phyloP scores from a whole-genome alignment of 2,888 invertebrate genomes.

The Cryptocephalus moraei region DNA sequence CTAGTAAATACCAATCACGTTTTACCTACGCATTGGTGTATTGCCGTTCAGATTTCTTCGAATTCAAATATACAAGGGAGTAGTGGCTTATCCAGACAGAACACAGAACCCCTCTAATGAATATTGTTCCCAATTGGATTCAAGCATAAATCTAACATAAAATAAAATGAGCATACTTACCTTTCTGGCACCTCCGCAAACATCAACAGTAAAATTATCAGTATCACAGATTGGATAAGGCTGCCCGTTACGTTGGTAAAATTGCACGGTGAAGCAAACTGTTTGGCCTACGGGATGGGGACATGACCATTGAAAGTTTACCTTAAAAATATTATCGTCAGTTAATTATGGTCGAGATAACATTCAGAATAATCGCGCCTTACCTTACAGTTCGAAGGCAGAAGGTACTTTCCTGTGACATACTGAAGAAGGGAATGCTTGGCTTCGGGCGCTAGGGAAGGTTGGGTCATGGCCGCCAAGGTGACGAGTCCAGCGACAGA shows the following conservation, averaged over 20 bases:
- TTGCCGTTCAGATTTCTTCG: too few species aligned
- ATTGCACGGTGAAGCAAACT: slow-evolving; percentile 82
- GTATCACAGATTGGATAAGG: slow-evolving; percentile 92
- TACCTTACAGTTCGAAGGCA: slow-evolving; percentile 73
- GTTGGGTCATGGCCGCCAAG: slow-evolving; percentile 84
- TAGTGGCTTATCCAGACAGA: too few species aligned
- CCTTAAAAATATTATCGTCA: slow-evolving; percentile 38
- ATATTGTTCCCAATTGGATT: too few species aligned
- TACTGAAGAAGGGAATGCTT: slow-evolving; percentile 83
- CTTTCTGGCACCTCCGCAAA: slow-evolving; percentile 74
- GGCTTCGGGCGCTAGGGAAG: slow-evolving; percentile 80
- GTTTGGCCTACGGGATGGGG: slow-evolving; percentile 84
- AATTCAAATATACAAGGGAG: too few species aligned
- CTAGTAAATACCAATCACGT: too few species aligned
- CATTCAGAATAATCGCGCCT: background rate
- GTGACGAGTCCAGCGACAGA: slow-evolving; percentile 83
- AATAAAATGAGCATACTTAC: slow-evolving; percentile 31
- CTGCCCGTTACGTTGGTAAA: slow-evolving; percentile 87
- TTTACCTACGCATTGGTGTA: too few species aligned
- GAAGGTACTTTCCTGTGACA: slow-evolving; percentile 83
- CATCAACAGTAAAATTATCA: slow-evolving; percentile 80
- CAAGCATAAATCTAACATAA: background rate
- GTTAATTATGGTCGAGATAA: too few species aligned
- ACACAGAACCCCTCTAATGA: too few species aligned
- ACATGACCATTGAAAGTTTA: slow-evolving; percentile 85